A percentile compares a stretch with the other conserved stretches of the same genome.
phyloP scores from a whole-genome alignment of 2,113 vertebrate species.

The Mesoclemmys tuberculata region DNA sequence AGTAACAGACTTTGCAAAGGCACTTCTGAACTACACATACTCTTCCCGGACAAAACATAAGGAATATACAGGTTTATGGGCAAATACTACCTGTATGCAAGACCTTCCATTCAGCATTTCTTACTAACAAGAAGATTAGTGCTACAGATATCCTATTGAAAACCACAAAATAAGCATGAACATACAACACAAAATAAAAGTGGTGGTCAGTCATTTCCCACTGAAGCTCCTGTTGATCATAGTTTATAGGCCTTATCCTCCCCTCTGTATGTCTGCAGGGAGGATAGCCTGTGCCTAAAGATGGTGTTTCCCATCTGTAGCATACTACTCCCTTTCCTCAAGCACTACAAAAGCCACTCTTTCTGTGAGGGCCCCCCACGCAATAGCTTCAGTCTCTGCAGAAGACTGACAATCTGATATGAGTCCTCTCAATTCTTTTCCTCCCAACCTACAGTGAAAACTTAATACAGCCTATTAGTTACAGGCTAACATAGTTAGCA shows the following conservation, averaged over 20 bases:
- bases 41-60: too few relatives aligned
- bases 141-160: background rate
- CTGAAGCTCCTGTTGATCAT: background rate
- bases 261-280: background rate
- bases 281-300: background rate
- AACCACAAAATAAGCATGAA: background rate
- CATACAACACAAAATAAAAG: background rate
- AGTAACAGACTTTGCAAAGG: too few relatives aligned
- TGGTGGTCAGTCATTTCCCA: background rate
- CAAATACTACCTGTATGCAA: too few relatives aligned
- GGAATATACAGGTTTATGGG: too few relatives aligned
- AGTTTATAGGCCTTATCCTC: background rate
- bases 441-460: background rate
- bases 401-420: background rate
- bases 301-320: background rate
- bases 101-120: background rate
- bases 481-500: too few relatives aligned
- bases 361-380: background rate
- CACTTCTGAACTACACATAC: too few relatives aligned
- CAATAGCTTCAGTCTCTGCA: background rate
- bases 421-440: background rate
- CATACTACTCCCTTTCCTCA: background rate
- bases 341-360: background rate
- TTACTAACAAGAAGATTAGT: background rate
- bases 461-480: background rate